A percentile compares a stretch with the other conserved stretches of the same genome.
phyloP scores from a whole-genome alignment of 2,797 vertebrate genomes.

The Crypturellus tataupa region DNA sequence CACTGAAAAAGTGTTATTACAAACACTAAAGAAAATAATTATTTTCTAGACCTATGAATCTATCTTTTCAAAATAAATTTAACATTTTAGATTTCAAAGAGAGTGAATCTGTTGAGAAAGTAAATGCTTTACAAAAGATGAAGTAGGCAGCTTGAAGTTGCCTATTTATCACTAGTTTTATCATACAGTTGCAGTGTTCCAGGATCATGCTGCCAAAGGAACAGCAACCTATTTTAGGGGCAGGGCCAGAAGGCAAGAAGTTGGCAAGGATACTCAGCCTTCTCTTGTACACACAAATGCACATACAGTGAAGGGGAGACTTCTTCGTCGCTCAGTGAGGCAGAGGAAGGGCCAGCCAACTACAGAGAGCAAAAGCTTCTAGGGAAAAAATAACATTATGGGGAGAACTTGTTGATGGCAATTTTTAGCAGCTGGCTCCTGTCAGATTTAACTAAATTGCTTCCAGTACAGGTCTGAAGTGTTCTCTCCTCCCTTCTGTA shows the following conservation, averaged over 20 bases:
- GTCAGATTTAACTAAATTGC: not conserved
- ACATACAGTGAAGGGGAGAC: not conserved
- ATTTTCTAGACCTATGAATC: not conserved
- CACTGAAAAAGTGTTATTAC: not conserved
- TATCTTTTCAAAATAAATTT: not conserved
- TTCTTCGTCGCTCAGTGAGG: not conserved
- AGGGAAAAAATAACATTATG: not conserved
- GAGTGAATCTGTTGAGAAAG: not conserved
- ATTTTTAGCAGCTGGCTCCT: not conserved
- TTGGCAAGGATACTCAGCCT: constrained; percentile 18
- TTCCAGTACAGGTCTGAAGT: not conserved
- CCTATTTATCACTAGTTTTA: constrained; percentile 39
- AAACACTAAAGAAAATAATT: not conserved
- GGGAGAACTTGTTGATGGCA: not conserved
- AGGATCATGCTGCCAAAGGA: constrained; percentile 25
- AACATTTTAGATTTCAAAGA: not conserved
- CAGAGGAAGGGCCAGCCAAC: not conserved
- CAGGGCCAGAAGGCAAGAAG: not conserved
- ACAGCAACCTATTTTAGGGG: constrained; percentile 23
- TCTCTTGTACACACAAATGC: not conserved
- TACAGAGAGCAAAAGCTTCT: not conserved
- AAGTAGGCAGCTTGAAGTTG: constrained; percentile 6
- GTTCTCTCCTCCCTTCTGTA: not conserved
- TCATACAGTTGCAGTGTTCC: not conserved
- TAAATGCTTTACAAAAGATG: not conserved